phyloP scores from a whole-genome alignment of 2,797 vertebrate genomes.

The Fundulus diaphanus region DNA sequence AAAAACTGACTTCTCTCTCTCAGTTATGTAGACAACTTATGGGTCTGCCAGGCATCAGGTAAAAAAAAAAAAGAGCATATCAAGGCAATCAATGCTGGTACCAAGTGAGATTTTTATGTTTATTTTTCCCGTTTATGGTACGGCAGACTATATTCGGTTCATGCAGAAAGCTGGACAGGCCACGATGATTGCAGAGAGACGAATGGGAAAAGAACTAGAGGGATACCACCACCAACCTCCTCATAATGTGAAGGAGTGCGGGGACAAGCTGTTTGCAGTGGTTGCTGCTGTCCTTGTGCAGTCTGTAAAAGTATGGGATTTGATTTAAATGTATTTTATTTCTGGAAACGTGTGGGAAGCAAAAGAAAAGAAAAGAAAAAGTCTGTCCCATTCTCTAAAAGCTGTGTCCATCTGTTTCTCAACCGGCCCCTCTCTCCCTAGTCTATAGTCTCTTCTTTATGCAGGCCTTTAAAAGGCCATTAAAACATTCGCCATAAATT shows the following conservation, averaged over 20 bases:
- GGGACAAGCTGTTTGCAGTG: no score
- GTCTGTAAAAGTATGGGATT: no score
- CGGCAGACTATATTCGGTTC: neutral
- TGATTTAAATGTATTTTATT: no score
- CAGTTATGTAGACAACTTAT: neutral
- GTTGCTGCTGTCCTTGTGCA: no score
- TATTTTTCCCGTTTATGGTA: no score
- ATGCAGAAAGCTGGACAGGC: neutral
- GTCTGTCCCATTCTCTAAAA: no score
- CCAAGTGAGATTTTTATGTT: neutral
- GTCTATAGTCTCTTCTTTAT: neutral
- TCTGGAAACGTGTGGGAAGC: no score
- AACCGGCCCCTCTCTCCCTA: neutral
- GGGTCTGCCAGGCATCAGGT: neutral
- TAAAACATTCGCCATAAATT: neutral
- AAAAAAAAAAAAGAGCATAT: neutral
- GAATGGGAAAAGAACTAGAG: no score
- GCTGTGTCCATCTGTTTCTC: neutral
- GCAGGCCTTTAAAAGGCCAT: neutral
- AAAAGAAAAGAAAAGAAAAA: no score
- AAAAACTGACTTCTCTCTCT: neutral
- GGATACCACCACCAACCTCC: no score
- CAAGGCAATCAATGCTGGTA: neutral
- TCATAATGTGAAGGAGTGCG: no score
- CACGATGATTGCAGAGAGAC: no score